Percentiles rank a stretch among this genome's conserved stretches.
Conservation (phyloP, 2,113 vertebrate species). For the Gallinago jamesoni region DNA sequence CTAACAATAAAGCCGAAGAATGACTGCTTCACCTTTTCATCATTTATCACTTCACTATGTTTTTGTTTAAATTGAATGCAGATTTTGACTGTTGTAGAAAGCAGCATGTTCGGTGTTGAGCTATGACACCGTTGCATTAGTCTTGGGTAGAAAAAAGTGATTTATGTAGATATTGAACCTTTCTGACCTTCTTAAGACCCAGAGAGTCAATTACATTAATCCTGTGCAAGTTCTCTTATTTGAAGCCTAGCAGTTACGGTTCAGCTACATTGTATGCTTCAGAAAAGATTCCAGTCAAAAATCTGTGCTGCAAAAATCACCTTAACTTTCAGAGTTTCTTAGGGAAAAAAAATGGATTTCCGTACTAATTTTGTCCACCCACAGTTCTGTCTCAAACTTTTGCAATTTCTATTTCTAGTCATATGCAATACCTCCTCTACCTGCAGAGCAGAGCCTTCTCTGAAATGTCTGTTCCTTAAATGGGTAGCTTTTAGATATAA, state of each 20-base stretch:
- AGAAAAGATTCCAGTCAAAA: neutral
- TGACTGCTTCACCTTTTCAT: neutral
- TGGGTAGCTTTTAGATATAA: neutral
- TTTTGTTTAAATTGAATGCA: neutral
- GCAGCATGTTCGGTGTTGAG: neutral
- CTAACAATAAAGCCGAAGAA: neutral
- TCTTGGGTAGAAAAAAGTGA: neutral
- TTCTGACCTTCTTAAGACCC: neutral
- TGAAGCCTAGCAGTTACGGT: neutral
- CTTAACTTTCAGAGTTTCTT: neutral
- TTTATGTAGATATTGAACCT: neutral
- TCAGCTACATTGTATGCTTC: neutral
- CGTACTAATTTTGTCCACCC: neutral
- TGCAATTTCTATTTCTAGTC: neutral
- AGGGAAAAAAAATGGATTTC: neutral
- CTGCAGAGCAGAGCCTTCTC: neutral
- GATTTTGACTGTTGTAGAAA: neutral
- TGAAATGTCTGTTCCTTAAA: neutral
- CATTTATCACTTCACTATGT: neutral
- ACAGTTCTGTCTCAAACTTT: neutral
- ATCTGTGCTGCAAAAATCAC: neutral
- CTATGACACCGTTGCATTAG: neutral
- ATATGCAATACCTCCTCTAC: neutral
- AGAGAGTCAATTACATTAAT: accelerated
- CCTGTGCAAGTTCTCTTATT: neutral